Base-by-base conservation (phyloP, 2,888 invertebrate species). In the Agrilus biguttatus region DNA sequence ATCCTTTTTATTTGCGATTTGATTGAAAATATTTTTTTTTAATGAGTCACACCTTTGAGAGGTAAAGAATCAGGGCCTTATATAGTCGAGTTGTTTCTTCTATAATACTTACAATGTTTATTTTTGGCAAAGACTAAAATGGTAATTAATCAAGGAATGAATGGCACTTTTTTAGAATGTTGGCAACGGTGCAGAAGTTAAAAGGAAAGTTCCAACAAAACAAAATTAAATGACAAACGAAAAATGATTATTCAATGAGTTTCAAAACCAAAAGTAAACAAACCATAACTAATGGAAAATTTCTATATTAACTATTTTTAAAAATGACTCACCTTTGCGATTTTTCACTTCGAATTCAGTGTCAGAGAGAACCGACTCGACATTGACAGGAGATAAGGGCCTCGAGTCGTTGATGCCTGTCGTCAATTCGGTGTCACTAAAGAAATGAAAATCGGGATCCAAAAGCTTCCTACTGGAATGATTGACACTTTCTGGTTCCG, bases 341-440 rank as follows among this genome's bases (percentile, higher is more conserved):
- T 58, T 61, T 47, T 75, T 77, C 57, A 80, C 69, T 66, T 95
- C 95, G 58, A 90, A 83, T 62, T 96, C 96, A 0, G 93, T 91
- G 66, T 96, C 96, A 36, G 93, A 93, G 63, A 91, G 91, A 5
- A 66, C 65, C 14, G 54, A 51, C 49, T 65, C 65, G n/a, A 65
- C 48, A 45, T 59, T 58, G 47, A 87, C 79, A 7, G 92, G 91
- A 12, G 89, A 84, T 49, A 80, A 79, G 34, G 84, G 79, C 46
- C 90, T 55, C 2, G 62, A 64, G 56, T 64, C 71, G 60, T 59
- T 68, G 63, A 63, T 79, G 71, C 78, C 80, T 37, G 74, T 67
- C n/a, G 83, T 83, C 40, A 88, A 70, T 70, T 95, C 93, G 0
- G 88, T 86, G 60, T 95, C 95, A 60, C 93, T 93, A 68, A 88